Evolutionary conservation across 1,140 invertebrate species (phyloP).

Genomic region (Episyrphus balteatus): DNA sequence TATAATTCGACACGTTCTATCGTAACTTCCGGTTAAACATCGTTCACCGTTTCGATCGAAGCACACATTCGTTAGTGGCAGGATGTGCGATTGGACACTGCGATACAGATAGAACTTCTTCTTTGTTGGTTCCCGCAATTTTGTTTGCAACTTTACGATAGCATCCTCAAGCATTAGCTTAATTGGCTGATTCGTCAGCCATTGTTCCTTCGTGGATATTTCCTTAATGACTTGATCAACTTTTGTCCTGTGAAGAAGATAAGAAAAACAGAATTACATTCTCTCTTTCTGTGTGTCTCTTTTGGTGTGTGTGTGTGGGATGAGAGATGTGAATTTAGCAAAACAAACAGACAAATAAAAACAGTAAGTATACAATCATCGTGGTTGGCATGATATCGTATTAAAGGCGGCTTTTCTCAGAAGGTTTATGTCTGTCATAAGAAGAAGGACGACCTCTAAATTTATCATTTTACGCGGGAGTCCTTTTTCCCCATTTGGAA

Average conservation of each 20-base stretch:
- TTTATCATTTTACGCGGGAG: not conserved
- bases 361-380: too few species aligned
- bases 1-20: constrained; percentile 76
- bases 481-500: not conserved
- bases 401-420: too few species aligned
- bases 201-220: constrained; percentile 13
- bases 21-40: constrained; percentile 72
- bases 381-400: not conserved
- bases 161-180: constrained; percentile 31
- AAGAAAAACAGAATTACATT: too few species aligned
- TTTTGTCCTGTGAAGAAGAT: constrained; percentile 9
- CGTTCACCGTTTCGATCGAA: constrained; percentile 61
- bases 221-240: constrained; percentile 16
- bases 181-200: too few species aligned
- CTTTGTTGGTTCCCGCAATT: constrained; percentile 40
- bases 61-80: constrained; percentile 67
- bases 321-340: too few species aligned
- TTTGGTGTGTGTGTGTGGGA: too few species aligned
- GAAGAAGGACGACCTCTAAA: not conserved
- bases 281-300: too few species aligned
- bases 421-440: too few species aligned
- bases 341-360: too few species aligned
- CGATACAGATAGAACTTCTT: constrained; percentile 55
- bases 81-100: constrained; percentile 60
- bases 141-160: constrained; percentile 41